Conservation (phyloP, 1,140 invertebrate species). For the Aphelinus certus region DNA sequence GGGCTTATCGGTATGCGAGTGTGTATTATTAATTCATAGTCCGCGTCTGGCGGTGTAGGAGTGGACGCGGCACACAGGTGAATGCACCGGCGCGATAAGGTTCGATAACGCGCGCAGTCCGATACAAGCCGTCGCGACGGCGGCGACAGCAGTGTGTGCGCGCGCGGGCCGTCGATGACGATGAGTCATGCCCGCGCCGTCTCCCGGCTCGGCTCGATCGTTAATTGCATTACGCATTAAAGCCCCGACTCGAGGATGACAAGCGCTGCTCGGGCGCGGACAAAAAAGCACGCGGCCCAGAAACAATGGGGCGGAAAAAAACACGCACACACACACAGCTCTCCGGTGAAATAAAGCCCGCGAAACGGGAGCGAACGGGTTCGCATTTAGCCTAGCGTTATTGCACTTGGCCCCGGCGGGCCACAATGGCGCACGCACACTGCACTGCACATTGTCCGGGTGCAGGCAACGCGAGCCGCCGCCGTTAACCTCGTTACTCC, state of each 20-base stretch:
- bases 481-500: conserved; percentile 48
- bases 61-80: not conserved
- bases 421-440: not conserved
- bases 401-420: conserved; percentile 26
- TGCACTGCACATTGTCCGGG: not conserved
- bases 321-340: not conserved
- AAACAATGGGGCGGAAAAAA: not conserved
- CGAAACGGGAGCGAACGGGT: conserved; percentile 9
- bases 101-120: not conserved
- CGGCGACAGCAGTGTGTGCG: not conserved
- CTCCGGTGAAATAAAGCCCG: conserved; percentile 11
- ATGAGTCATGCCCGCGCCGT: conserved; percentile 4
- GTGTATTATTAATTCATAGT: too few relatives aligned
- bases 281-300: not conserved
- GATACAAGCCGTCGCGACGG: not conserved
- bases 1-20: too few relatives aligned
- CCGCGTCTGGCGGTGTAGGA: too few relatives aligned
- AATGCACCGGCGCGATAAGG: not conserved
- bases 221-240: conserved; percentile 37
- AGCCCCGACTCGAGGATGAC: conserved; percentile 21
- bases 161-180: not conserved
- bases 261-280: not conserved
- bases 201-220: not conserved
- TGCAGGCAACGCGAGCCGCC: conserved; percentile 15
- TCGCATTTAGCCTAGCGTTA: conserved; percentile 22